Percentiles rank a stretch among this genome's conserved stretches.
These are phyloP conservation scores for Ylistrum balloti DNA, from an alignment of 1,140 invertebrate species.

Conservation along the genomic window DNA sequence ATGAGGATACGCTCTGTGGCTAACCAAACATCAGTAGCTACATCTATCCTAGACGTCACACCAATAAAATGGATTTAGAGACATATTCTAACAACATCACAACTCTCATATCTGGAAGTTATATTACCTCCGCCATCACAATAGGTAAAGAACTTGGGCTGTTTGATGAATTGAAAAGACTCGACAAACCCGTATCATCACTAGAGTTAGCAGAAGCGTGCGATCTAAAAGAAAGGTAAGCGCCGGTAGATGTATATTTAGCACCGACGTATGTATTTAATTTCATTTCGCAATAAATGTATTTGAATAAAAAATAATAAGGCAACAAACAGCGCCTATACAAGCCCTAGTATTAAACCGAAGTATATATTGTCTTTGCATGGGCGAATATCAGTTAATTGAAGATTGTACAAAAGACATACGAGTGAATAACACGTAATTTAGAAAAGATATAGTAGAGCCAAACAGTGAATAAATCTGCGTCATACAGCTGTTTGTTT, in stretches of 20 bases:
- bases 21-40: too few relatives aligned
- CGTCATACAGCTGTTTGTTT: too few relatives aligned
- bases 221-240: background rate
- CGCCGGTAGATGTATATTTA: background rate
- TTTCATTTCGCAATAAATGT: background rate
- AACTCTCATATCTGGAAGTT: background rate
- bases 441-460: too few relatives aligned
- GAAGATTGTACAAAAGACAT: too few relatives aligned
- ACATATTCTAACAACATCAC: background rate
- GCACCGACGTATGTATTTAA: background rate
- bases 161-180: background rate
- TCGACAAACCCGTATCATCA: background rate
- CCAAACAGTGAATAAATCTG: too few relatives aligned
- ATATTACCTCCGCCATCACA: background rate
- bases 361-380: background rate
- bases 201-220: background rate
- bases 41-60: too few relatives aligned
- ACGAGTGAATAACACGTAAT: too few relatives aligned
- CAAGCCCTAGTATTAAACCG: too few relatives aligned
- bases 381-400: too few relatives aligned
- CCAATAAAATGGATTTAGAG: constrained; percentile 13
- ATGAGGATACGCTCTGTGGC: too few relatives aligned
- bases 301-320: too few relatives aligned
- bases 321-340: too few relatives aligned
- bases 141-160: background rate